A percentile compares a stretch with the other conserved stretches of the same genome.
Conservation (phyloP, 2,888 invertebrate genomes). For the Leucophenga maculata region DNA sequence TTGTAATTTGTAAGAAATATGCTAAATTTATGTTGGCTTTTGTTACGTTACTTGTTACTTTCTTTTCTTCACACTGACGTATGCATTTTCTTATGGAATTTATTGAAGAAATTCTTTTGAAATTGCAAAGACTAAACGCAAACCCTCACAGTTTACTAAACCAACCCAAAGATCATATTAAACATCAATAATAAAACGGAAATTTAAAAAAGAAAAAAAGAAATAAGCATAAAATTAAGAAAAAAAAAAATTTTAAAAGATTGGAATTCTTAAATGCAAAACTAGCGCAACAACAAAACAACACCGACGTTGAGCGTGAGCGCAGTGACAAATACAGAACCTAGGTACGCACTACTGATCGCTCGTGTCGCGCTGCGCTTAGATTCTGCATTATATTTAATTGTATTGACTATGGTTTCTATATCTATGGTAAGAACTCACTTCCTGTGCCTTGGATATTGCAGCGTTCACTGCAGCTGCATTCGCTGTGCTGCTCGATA, state of each 20-base stretch:
- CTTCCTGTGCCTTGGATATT: slow-evolving; percentile 72
- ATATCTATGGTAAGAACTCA: slow-evolving; percentile 71
- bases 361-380: slow-evolving; percentile 25
- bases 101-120: slow-evolving; percentile 38
- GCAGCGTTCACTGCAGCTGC: slow-evolving; percentile 73
- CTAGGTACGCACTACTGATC: neutral
- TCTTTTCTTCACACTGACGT: slow-evolving; percentile 28
- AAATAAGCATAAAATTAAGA: neutral
- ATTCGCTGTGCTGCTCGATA: slow-evolving; percentile 56
- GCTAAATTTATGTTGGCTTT: slow-evolving; percentile 11
- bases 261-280: slow-evolving; percentile 63
- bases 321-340: neutral
- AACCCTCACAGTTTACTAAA: slow-evolving; percentile 39
- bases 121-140: slow-evolving; percentile 58
- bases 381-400: slow-evolving; percentile 48
- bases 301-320: too few species aligned
- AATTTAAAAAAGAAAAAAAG: slow-evolving; percentile 33
- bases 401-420: slow-evolving; percentile 71
- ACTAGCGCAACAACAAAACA: slow-evolving; percentile 39
- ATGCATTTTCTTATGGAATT: slow-evolving; percentile 32
- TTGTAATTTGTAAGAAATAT: slow-evolving; percentile 45
- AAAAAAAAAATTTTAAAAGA: slow-evolving; percentile 11
- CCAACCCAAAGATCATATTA: slow-evolving; percentile 28
- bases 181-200: slow-evolving; percentile 27
- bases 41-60: slow-evolving; percentile 18